Evolutionary conservation across 2,888 invertebrate genomes (phyloP).

Genomic region (Folsomia manolachei): DNA sequence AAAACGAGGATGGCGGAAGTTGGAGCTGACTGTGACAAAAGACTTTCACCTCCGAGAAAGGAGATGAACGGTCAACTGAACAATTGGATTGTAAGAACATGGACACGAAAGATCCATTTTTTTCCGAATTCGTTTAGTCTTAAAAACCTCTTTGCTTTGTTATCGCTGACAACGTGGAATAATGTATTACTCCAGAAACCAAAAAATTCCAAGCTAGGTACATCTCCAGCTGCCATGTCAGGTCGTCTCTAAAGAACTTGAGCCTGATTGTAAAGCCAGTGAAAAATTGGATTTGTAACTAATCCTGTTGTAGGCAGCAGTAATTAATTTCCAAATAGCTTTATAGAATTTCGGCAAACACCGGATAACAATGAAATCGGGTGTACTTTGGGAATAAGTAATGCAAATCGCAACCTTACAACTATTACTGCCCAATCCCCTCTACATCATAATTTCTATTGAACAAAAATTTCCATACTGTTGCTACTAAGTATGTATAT

Average conservation of each 20-base stretch:
- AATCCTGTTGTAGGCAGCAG: background rate
- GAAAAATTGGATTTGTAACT: background rate
- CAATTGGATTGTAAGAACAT: background rate
- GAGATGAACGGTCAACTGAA: background rate
- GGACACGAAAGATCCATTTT: background rate
- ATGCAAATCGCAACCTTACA: too few relatives aligned
- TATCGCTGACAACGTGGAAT: slow-evolving; percentile 1
- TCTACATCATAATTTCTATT: too few relatives aligned
- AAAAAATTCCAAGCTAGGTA: background rate
- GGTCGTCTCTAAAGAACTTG: background rate
- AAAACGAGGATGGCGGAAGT: too few relatives aligned
- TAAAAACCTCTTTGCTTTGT: slow-evolving; percentile 3
- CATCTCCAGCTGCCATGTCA: background rate
- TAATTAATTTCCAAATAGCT: background rate
- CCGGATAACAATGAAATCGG: too few relatives aligned
- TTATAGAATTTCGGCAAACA: too few relatives aligned
- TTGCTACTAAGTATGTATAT: too few relatives aligned
- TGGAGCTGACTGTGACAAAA: too few relatives aligned
- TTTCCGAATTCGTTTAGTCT: slow-evolving; percentile 2
- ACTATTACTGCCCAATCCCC: too few relatives aligned
- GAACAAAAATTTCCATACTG: too few relatives aligned
- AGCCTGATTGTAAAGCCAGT: background rate
- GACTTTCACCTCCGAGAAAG: background rate
- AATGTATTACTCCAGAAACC: background rate
- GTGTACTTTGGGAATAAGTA: too few relatives aligned